Percentiles rank a stretch among this genome's conserved stretches.
These are phyloP conservation scores for Vidua macroura DNA, from an alignment of 2,113 vertebrate species.

Conservation along the genomic window DNA sequence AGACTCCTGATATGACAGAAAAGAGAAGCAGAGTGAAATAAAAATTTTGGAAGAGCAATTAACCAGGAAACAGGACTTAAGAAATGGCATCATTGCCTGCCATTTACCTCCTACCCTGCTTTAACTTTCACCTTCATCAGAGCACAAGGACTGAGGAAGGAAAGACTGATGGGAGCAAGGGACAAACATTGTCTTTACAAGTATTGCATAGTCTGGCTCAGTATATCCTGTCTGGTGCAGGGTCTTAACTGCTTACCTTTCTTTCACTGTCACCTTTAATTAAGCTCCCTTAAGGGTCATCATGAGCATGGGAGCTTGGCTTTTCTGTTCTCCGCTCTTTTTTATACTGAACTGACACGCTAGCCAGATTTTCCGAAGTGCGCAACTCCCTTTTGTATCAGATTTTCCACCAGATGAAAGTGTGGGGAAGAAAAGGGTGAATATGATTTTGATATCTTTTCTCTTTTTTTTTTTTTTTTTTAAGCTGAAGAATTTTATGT, in stretches of 20 bases:
- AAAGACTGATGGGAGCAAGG: neutral
- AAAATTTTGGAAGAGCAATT: neutral
- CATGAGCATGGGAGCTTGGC: neutral
- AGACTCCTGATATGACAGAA: neutral
- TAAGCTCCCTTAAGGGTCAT: conserved; percentile 42
- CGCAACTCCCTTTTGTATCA: conserved; percentile 32
- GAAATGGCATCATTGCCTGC: neutral
- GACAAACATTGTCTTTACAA: neutral
- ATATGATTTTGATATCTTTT: neutral
- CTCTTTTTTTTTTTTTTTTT: neutral
- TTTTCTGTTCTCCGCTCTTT: conserved; percentile 17
- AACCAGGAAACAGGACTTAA: neutral
- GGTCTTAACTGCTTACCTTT: conserved; percentile 5
- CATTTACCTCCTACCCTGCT: neutral
- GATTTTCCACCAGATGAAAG: conserved; percentile 57
- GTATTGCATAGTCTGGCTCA: neutral
- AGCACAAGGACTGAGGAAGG: neutral
- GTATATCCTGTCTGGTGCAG: neutral
- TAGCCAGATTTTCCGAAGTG: neutral
- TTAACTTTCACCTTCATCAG: neutral
- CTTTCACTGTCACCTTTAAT: conserved; percentile 10
- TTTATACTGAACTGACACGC: neutral
- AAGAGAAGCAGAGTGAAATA: neutral
- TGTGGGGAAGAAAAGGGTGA: neutral
- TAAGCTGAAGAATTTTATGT: neutral